These are phyloP conservation scores for Willisornis vidua DNA, from an alignment of 2,113 vertebrate genomes.

Conservation along the genomic window DNA sequence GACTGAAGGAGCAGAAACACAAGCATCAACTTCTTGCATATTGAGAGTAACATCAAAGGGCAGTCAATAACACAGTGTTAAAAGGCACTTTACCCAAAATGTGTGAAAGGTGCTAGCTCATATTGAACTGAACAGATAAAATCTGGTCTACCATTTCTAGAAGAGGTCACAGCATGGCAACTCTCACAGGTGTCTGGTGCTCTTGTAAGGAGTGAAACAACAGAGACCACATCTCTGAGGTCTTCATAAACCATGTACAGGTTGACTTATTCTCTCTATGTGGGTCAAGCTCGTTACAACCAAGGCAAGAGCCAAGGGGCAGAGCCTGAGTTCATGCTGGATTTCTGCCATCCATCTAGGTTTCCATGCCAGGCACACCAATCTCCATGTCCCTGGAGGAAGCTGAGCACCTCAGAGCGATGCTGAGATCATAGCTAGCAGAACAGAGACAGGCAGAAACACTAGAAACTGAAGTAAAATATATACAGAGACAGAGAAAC, in stretches of 20 bases:
- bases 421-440: not conserved
- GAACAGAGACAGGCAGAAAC: not conserved
- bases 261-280: not conserved
- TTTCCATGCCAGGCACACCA: not conserved
- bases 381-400: not conserved
- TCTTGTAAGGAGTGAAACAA: not conserved
- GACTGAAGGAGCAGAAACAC: constrained; percentile 7
- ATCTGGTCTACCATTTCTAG: not conserved
- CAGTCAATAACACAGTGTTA: not conserved
- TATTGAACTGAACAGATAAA: not conserved
- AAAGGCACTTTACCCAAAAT: not conserved
- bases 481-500: not conserved
- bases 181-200: not conserved
- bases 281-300: not conserved
- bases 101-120: not conserved
- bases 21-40: not conserved
- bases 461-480: not conserved
- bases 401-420: not conserved
- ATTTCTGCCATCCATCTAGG: not conserved
- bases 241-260: not conserved
- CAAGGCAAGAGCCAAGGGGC: not conserved
- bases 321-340: not conserved
- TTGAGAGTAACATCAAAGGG: not conserved
- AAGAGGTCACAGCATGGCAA: not conserved
- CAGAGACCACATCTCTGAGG: not conserved